These are phyloP conservation scores for Diplodus sargus DNA, from an alignment of 2,797 vertebrate species.

Conservation along the genomic window DNA sequence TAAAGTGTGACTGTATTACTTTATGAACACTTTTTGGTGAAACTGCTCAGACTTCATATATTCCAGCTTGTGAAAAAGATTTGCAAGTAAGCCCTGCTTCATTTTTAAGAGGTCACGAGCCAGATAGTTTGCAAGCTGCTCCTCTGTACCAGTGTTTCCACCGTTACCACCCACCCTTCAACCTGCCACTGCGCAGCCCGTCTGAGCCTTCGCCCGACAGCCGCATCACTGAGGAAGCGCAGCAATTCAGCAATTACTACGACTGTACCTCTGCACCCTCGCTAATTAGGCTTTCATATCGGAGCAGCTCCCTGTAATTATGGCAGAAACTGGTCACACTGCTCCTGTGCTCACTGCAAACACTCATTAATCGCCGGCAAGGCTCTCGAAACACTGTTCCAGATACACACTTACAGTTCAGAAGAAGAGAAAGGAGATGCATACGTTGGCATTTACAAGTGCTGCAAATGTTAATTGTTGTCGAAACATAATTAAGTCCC, in stretches of 20 bases:
- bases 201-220: slow-evolving; percentile 58
- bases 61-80: not conserved
- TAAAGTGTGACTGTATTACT: not conserved
- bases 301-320: slow-evolving; percentile 80
- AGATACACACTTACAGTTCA: slow-evolving; percentile 50
- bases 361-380: slow-evolving; percentile 68
- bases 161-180: slow-evolving; percentile 66
- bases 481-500: not conserved
- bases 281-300: slow-evolving; percentile 84
- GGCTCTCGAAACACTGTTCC: slow-evolving; percentile 59
- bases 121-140: slow-evolving; percentile 21
- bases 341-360: slow-evolving; percentile 71
- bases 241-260: slow-evolving; percentile 76
- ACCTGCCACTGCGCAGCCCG: slow-evolving; percentile 49
- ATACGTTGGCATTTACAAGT: slow-evolving; percentile 13
- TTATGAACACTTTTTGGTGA: not conserved
- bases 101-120: slow-evolving; percentile 26
- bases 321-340: slow-evolving; percentile 57
- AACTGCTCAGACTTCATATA: not conserved
- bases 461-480: slow-evolving; percentile 2
- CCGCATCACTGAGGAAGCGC: slow-evolving; percentile 62
- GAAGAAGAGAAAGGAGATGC: slow-evolving; percentile 9
- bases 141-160: slow-evolving; percentile 1
- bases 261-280: slow-evolving; percentile 68
- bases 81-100: slow-evolving; percentile 15